Base-by-base conservation (phyloP, 2,113 vertebrate genomes). In the Desmodus rotundus region DNA sequence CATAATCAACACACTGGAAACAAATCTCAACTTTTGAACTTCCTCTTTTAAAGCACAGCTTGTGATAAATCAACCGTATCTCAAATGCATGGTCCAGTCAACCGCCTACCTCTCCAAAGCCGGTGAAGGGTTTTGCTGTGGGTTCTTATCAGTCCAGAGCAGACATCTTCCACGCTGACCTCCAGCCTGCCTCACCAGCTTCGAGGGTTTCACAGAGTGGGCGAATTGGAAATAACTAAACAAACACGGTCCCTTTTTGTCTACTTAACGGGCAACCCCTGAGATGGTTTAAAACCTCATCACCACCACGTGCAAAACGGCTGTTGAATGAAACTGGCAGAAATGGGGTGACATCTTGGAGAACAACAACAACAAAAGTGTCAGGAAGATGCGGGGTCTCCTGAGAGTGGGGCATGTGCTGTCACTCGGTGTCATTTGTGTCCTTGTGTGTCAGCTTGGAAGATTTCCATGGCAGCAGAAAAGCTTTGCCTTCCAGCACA, bases 401-500 rank as follows among this genome's bases (percentile, higher is more conserved):
- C 83, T 10, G 80, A 97, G 98, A 91, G 94, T 41, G 96, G 92
- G 9, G 63, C 88, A 87, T 36, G 81, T 0, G 10, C 81, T 97
- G 89, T 97, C 97, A 96, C 82, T 31, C 41, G 89, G 93, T 94
- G 97, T 97, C 97, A 94, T 96, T 94, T 80, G 77, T 90, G 95
- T 97, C 97, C 97, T 47, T 92, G 84, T 85, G 38, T 89, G 72
- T 56, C 91, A 89, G 90, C 47, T 72, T 56, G 33, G 91, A 95
- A 96, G 93, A 93, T 95, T 95, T 96, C 97, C 93, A 58, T 16
- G 63, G 97, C 94, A 94, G 97, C 93, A 94, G 96, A 84, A 97
- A 98, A 95, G 94, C 97, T 97, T 54, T 73, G 88, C 82, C 96
- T 96, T 95, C 61, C 93, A 93, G 89, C 91, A 45, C 47, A 50